Evolutionary conservation across 2,797 vertebrate species (phyloP).

Genomic region (Gymnoscopelus braueri): DNA sequence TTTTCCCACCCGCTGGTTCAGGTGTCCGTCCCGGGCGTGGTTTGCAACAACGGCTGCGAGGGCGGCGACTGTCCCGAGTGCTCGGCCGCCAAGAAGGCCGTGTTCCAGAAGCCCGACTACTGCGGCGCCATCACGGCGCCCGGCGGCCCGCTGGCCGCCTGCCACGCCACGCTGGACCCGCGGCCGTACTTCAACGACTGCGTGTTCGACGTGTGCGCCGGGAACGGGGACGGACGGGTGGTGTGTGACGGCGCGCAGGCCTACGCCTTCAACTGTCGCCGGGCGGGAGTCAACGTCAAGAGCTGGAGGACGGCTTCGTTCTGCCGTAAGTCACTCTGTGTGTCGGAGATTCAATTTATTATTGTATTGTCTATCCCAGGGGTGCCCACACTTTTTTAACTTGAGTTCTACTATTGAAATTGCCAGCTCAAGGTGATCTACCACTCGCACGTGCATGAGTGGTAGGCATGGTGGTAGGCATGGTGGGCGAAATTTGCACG

Average conservation of each 20-base stretch:
- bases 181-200: slow-evolving; percentile 76
- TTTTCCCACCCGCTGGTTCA: no score
- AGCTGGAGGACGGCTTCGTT: slow-evolving; percentile 78
- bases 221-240: slow-evolving; percentile 62
- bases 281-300: slow-evolving; percentile 61
- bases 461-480: no score
- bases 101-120: slow-evolving; percentile 64
- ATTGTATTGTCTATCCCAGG: no score
- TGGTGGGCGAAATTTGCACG: no score
- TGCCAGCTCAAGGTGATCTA: no score
- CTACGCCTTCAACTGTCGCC: slow-evolving; percentile 73
- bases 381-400: no score
- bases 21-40: slow-evolving; percentile 44
- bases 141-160: slow-evolving; percentile 72
- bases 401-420: no score
- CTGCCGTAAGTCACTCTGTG: slow-evolving; percentile 72
- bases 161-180: slow-evolving; percentile 66
- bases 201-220: slow-evolving; percentile 72
- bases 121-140: slow-evolving; percentile 71
- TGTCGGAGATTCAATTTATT: no score
- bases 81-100: slow-evolving; percentile 38
- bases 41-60: slow-evolving; percentile 68
- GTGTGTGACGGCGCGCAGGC: slow-evolving; percentile 75
- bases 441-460: no score
- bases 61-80: slow-evolving; percentile 69